Conservation (phyloP, 2,797 vertebrate species). For the Cyprinodon diabolis region DNA sequence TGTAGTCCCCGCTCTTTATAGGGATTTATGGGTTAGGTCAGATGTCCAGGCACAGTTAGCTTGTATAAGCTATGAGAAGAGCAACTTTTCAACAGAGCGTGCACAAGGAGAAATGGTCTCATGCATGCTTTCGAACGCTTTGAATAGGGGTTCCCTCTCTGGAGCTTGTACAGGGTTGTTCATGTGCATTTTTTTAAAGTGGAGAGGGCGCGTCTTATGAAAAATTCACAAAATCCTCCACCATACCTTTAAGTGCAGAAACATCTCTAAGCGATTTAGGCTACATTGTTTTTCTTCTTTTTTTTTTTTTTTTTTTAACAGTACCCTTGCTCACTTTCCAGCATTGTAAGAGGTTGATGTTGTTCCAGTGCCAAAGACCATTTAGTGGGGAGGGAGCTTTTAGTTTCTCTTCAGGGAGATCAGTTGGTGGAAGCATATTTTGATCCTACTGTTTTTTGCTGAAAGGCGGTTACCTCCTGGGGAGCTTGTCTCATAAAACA, state of each 20-base stretch:
- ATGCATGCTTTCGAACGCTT: too few species aligned
- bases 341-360: conserved; percentile 31
- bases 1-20: too few species aligned
- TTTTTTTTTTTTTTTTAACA: conserved; percentile 16
- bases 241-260: conserved; percentile 1
- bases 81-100: too few species aligned
- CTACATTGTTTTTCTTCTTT: conserved; percentile 6
- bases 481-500: conserved; percentile 61
- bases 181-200: too few species aligned
- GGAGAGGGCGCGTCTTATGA: too few species aligned
- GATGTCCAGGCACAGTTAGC: too few species aligned
- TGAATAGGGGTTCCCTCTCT: too few species aligned
- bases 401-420: conserved; percentile 43
- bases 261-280: conserved; percentile 37
- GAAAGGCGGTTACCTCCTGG: conserved; percentile 57
- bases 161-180: too few species aligned
- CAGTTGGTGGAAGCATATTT: conserved; percentile 48
- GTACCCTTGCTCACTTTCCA: conserved; percentile 41
- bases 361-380: conserved; percentile 38
- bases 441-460: conserved; percentile 55
- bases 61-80: too few species aligned
- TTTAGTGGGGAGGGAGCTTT: conserved; percentile 41
- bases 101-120: too few species aligned
- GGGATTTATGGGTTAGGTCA: too few species aligned
- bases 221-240: too few species aligned